phyloP scores from a whole-genome alignment of 2,888 invertebrate species.

The Orthonevra nobilis region DNA sequence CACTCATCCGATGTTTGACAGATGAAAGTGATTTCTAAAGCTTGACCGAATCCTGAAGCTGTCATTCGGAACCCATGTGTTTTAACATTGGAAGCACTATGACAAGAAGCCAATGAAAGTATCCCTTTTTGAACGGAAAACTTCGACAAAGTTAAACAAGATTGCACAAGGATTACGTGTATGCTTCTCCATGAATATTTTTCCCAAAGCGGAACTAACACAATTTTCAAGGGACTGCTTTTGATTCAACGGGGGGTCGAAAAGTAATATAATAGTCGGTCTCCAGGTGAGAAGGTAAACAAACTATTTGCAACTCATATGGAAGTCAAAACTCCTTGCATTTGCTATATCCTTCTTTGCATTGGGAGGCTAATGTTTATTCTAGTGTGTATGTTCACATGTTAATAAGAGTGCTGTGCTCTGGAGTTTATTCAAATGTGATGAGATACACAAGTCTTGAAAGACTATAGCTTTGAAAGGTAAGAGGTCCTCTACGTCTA shows the following conservation, averaged over 20 bases:
- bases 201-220: slow-evolving; percentile 20
- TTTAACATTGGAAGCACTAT: not conserved
- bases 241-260: slow-evolving; percentile 2
- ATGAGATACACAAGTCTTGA: not conserved
- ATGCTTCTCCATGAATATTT: not conserved
- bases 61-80: slow-evolving; percentile 9
- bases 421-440: slow-evolving; percentile 11
- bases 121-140: slow-evolving; percentile 32
- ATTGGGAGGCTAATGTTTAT: slow-evolving; percentile 7
- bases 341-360: slow-evolving; percentile 4
- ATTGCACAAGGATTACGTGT: slow-evolving; percentile 15
- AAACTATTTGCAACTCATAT: slow-evolving; percentile 4
- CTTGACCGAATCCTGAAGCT: slow-evolving; percentile 9
- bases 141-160: slow-evolving; percentile 39
- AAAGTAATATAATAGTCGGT: not conserved
- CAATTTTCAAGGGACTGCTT: slow-evolving; percentile 31
- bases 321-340: not conserved
- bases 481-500: slow-evolving; percentile 3
- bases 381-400: slow-evolving; percentile 12
- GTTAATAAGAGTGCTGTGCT: slow-evolving; percentile 12
- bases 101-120: slow-evolving; percentile 7
- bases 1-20: slow-evolving; percentile 1
- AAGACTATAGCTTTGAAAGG: not conserved
- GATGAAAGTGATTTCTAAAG: slow-evolving; percentile 9
- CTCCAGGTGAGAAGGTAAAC: slow-evolving; percentile 10